A percentile compares a stretch with the other conserved stretches of the same genome.
Conservation (phyloP, 2,797 vertebrate species). For the Xenentodon cancila region DNA sequence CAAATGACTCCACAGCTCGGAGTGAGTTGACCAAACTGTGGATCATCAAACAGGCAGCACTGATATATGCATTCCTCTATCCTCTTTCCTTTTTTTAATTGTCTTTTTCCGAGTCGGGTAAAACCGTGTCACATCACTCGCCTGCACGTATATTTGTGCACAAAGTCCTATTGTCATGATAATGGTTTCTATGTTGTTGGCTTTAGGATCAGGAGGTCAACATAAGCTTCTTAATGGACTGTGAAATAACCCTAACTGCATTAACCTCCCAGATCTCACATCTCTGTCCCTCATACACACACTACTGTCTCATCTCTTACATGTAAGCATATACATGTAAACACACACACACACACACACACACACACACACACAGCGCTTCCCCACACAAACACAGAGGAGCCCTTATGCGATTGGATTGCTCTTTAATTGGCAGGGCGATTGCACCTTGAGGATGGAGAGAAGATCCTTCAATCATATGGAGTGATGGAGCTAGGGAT, state of each 20-base stretch:
- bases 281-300: constrained; percentile 58
- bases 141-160: constrained; percentile 18
- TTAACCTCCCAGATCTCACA: constrained; percentile 95
- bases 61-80: background rate
- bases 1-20: constrained; percentile 85
- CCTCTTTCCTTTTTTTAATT: constrained; percentile 12
- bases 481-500: constrained; percentile 71
- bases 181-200: constrained; percentile 99
- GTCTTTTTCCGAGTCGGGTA: constrained; percentile 83
- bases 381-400: constrained; percentile 73
- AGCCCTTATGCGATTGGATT: constrained; percentile 94
- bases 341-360: constrained; percentile 29
- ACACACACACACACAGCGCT: constrained; percentile 14
- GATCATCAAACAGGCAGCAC: constrained; percentile 13
- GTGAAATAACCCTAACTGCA: constrained; percentile 99
- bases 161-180: constrained; percentile 94
- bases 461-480: constrained; percentile 79
- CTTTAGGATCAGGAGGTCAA: constrained; percentile 94
- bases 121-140: constrained; percentile 79
- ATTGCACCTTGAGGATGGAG: constrained; percentile 80
- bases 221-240: constrained; percentile 99
- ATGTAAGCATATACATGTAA: constrained; percentile 47
- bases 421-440: constrained; percentile 95
- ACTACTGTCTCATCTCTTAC: constrained; percentile 42
- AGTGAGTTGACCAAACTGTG: constrained; percentile 81